Evolutionary conservation across 2,113 vertebrate genomes (phyloP).

Genomic region (Mirounga angustirostris): DNA sequence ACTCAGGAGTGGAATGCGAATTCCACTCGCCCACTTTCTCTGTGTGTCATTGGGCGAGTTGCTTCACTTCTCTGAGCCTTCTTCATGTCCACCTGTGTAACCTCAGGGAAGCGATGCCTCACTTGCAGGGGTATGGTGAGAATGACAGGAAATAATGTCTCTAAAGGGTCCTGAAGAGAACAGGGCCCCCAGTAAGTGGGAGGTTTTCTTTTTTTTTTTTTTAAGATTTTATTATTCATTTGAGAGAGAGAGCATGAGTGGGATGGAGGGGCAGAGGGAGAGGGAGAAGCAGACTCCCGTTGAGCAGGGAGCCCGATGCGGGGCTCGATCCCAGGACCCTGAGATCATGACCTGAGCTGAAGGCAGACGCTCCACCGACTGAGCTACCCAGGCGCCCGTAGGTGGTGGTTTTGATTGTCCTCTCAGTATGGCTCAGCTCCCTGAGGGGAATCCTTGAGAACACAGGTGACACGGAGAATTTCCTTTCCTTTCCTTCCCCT

Average conservation of each 20-base stretch:
- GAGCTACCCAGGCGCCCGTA: background rate
- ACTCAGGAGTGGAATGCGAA: background rate
- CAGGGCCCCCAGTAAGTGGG: background rate
- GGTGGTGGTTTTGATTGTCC: background rate
- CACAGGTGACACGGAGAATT: background rate
- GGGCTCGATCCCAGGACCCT: background rate
- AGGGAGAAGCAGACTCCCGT: background rate
- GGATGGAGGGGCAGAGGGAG: background rate
- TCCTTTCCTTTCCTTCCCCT: background rate
- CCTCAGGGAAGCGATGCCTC: background rate
- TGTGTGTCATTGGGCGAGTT: background rate
- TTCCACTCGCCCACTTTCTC: background rate
- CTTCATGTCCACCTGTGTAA: background rate
- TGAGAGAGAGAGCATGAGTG: background rate
- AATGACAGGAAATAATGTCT: background rate
- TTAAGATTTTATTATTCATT: background rate
- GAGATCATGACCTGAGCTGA: background rate
- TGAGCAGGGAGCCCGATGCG: background rate
- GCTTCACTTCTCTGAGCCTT: background rate
- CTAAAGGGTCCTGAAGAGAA: background rate
- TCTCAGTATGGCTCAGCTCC: background rate
- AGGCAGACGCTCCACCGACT: background rate
- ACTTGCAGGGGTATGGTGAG: background rate
- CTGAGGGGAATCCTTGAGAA: background rate
- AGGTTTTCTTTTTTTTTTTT: background rate